Evolutionary conservation across 2,888 invertebrate genomes (phyloP), one percentile per base, ranked within the genome.

Genomic region (Kuschelorhynchus macadamiae): DNA sequence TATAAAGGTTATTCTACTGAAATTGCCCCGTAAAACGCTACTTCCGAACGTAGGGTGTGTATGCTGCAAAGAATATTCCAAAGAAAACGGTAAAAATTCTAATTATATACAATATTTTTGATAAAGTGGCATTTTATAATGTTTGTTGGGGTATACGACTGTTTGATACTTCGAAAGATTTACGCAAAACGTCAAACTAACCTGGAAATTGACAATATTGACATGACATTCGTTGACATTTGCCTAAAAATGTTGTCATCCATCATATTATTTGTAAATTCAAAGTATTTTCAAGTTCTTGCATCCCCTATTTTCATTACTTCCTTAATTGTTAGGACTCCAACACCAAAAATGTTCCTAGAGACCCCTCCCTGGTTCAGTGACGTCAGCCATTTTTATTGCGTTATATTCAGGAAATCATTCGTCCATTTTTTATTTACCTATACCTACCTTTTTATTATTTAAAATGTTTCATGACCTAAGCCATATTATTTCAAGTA

Each of bases 191-290:
- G 70, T 70, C 70, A 70, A 70, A 70, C 52, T 61, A 70, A 66
- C 70, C 65, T 56, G 62, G 25, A 64, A 67, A 71, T 68, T 71
- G 72, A 74, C 72, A 73, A 74, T 71, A 74, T 77, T 77, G 77
- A 77, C 77, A 71, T 77, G 74, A 70, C 70, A 62, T 75, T 72
- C 72, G 71, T 71, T 72, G 75, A 75, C 71, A 68, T 71, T 55
- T 67, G 57, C 63, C 56, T 52, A 56, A 65, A 64, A 63, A 14
- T 73, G 72, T 74, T 75, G 74, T 73, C 70, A 72, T 70, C 72
- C 70, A 74, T 72, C 73, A 73, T 70, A 70, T 64, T 71, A 61
- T 46, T 67, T 63, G 32, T 59, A 64, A 53, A 41, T 67, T 71
- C 61, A 32, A 64, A 53, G 47, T 52, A 44, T 57, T 66, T 46